Percentiles rank a stretch among this genome's conserved stretches.
phyloP scores from a whole-genome alignment of 2,113 vertebrate species.

The Leucopsar rothschildi region DNA sequence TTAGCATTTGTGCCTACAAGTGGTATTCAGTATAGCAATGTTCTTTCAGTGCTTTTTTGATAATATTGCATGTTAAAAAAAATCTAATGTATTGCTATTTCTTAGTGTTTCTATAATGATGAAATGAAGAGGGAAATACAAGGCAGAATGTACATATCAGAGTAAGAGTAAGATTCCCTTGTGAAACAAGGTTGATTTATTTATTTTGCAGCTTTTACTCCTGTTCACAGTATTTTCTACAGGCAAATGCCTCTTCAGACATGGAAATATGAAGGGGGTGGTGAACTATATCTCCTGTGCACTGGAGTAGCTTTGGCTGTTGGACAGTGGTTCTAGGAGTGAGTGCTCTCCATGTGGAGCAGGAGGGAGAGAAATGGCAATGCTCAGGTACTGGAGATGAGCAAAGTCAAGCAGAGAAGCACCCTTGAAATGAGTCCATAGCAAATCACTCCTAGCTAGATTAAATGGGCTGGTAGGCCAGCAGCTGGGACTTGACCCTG shows the following conservation, averaged over 20 bases:
- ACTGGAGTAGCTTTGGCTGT: not conserved
- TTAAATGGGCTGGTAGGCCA: not conserved
- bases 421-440: not conserved
- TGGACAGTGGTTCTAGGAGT: not conserved
- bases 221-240: not conserved
- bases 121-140: not conserved
- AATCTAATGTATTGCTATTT: not conserved
- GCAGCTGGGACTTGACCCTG: not conserved
- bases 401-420: not conserved
- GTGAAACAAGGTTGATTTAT: not conserved
- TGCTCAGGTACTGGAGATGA: not conserved
- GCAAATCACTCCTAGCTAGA: not conserved
- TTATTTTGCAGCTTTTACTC: not conserved
- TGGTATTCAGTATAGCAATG: not conserved
- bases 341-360: not conserved
- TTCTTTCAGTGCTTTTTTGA: not conserved
- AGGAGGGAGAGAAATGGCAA: not conserved
- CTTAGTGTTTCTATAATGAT: not conserved
- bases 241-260: not conserved
- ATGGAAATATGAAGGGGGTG: not conserved
- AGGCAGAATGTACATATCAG: not conserved
- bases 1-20: not conserved
- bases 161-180: not conserved
- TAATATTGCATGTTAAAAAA: not conserved
- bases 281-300: not conserved